Percentiles rank a stretch among this genome's conserved stretches.
Conservation (phyloP, 1,140 invertebrate genomes). For the Leptopilina boulardi region DNA sequence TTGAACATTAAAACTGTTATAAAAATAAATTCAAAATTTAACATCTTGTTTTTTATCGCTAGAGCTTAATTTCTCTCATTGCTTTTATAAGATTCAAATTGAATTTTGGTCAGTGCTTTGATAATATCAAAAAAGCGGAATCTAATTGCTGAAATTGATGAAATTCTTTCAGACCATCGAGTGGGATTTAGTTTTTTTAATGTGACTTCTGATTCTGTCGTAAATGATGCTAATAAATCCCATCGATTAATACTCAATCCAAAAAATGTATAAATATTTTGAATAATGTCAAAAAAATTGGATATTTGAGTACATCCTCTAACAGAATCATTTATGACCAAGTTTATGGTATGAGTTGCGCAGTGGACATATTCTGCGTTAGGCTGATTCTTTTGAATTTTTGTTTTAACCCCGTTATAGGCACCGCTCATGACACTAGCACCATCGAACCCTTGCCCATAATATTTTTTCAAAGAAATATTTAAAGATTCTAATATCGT, state of each 20-base stretch:
- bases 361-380: conserved; percentile 57
- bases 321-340: conserved; percentile 60
- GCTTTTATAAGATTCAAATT: conserved; percentile 18
- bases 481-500: conserved; percentile 43
- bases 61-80: conserved; percentile 32
- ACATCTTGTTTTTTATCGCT: conserved; percentile 35
- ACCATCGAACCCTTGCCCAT: conserved; percentile 59
- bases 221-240: conserved; percentile 30
- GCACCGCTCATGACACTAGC: conserved; percentile 57
- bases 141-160: conserved; percentile 11
- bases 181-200: conserved; percentile 37
- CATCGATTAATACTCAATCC: conserved; percentile 50
- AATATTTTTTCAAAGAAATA: conserved; percentile 40
- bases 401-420: conserved; percentile 55
- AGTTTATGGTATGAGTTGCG: conserved; percentile 63
- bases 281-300: conserved; percentile 44
- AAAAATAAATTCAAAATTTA: conserved; percentile 42
- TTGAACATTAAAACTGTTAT: conserved; percentile 26
- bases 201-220: conserved; percentile 28
- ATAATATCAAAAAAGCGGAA: conserved; percentile 28
- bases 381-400: conserved; percentile 50
- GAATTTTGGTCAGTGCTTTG: conserved; percentile 23
- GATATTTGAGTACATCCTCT: conserved; percentile 53
- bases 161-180: conserved; percentile 1
- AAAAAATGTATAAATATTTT: conserved; percentile 59